Conservation (phyloP, 2,797 vertebrate genomes). For the Leptoclinus maculatus region DNA sequence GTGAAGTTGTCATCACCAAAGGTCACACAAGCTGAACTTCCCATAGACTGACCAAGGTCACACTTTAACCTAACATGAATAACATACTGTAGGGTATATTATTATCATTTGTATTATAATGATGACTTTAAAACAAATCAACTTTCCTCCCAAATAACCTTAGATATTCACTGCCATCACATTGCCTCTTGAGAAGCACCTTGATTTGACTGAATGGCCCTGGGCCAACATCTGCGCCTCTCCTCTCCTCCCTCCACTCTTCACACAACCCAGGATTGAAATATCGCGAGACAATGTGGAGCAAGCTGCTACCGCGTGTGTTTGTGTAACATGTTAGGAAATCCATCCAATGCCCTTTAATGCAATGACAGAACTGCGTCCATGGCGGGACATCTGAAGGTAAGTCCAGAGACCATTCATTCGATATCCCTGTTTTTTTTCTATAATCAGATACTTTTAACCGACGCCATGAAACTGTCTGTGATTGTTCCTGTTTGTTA, state of each 20-base stretch:
- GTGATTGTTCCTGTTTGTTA: background rate
- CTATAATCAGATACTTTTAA: fast-evolving
- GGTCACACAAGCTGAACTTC: conserved; percentile 27
- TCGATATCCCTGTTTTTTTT: background rate
- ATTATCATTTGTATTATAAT: background rate
- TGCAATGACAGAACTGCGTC: conserved; percentile 31
- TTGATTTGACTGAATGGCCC: background rate
- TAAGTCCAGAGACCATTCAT: conserved; percentile 43
- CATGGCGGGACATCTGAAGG: conserved; percentile 85
- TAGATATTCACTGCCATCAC: background rate
- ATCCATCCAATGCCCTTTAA: conserved; percentile 34
- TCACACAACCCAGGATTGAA: background rate
- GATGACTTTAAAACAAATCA: too few species aligned
- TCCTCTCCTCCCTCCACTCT: too few species aligned
- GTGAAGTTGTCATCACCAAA: conserved; percentile 52
- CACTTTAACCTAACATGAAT: background rate
- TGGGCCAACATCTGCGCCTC: background rate
- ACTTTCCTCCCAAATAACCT: background rate
- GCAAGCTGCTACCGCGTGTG: conserved; percentile 38
- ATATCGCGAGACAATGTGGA: conserved; percentile 65
- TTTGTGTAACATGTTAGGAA: conserved; percentile 58
- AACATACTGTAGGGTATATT: background rate
- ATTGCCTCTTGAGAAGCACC: background rate
- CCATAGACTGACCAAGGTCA: background rate
- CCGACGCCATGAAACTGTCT: fast-evolving